Base-by-base conservation (phyloP, 92 coral and sea anemone species). In the Bergia sp. region DNA sequence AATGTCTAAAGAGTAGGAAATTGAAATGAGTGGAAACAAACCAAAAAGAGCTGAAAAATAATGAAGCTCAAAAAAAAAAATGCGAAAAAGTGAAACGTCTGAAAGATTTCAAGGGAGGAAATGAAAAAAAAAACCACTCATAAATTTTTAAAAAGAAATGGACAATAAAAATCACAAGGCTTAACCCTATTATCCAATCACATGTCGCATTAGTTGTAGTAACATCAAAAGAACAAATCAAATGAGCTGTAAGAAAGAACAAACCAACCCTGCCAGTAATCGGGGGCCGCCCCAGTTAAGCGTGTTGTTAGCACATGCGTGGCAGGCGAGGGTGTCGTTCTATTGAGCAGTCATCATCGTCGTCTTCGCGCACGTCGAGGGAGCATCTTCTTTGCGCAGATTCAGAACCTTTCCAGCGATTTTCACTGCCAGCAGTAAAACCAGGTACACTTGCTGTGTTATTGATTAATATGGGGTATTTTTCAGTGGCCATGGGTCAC, bases 331-430 rank as follows among this genome's bases (percentile, higher is more conserved):
- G 87, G 78, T 84, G 91, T 91, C 80, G 93, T 92, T 92, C 93
- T 89, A 95, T 95, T 96, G 99, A 97, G 99, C 99, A 97, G 96
- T 92, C 96, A 94, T 93, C 94, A 94, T 94, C 92, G 94, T 95
- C 85, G 88, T 94, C 91, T 93, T 91, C 96, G 99, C 99, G 99
- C 99, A 97, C 92, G 98, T 95, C 99, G 95, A 95, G 94, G 93
- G 95, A 91, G 92, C 94, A 91, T 92, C 96, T 93, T 97, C 93
- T 94, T 96, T 97, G 99, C 99, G 99, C 99, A 97, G 98, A 96
- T 93, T 97, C 99, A 97, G 99, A 94, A 96, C 88, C 86, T 91
- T 93, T 92, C 92, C 94, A 92, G 96, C 88, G 98, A 92, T 90
- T 91, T 94, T 94, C 94, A 89, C 92, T 89, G 91, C 95, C 98